Evolutionary conservation across 2,888 invertebrate species (phyloP).

Genomic region (Peribatodes rhomboidaria): DNA sequence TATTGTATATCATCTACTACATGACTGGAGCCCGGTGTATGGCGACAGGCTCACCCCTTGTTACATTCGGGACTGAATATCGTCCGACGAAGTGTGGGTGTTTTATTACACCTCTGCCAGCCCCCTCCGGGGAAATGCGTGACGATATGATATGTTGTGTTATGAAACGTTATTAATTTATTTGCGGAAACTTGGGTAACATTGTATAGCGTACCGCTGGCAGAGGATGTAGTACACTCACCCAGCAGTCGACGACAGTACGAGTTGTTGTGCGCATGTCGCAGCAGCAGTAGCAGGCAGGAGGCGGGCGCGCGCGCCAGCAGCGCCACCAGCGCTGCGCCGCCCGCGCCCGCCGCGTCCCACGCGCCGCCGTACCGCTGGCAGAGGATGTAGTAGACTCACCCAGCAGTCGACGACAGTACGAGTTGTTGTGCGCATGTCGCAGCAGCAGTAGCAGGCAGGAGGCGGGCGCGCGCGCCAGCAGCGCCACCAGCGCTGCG

Average conservation of each 20-base stretch:
- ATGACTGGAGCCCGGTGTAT: too few species aligned
- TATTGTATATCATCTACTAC: too few species aligned
- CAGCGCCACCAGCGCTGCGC: conserved; percentile 67
- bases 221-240: too few species aligned
- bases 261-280: conserved; percentile 62
- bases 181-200: too few species aligned
- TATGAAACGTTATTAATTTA: too few species aligned
- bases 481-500: conserved; percentile 66
- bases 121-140: too few species aligned
- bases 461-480: conserved; percentile 67
- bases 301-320: conserved; percentile 68
- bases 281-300: conserved; percentile 70
- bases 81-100: too few species aligned
- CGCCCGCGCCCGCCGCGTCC: conserved; percentile 69
- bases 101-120: too few species aligned
- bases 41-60: too few species aligned
- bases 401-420: conserved; percentile 75
- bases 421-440: conserved; percentile 64
- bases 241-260: conserved; percentile 75
- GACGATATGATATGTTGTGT: too few species aligned
- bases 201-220: too few species aligned
- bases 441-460: conserved; percentile 70
- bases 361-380: conserved; percentile 63
- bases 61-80: too few species aligned
- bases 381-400: conserved; percentile 52